phyloP scores from a whole-genome alignment of 2,888 invertebrate genomes.

The Schizotus pectinicornis region DNA sequence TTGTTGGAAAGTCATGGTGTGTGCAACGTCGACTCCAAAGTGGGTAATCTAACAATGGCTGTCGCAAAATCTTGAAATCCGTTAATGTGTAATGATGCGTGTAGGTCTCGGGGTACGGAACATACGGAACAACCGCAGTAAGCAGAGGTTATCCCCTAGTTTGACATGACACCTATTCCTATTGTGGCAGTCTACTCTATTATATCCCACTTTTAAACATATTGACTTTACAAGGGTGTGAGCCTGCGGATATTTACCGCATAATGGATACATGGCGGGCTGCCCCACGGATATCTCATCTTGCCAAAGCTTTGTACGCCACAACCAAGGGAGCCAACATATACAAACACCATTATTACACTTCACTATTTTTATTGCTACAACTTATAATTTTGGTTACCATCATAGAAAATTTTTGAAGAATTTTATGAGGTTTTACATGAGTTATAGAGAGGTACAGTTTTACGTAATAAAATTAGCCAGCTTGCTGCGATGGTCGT shows the following conservation, averaged over 20 bases:
- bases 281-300: no score
- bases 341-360: no score
- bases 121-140: slow-evolving; percentile 33
- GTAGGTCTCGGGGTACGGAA: slow-evolving; percentile 33
- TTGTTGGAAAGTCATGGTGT: neutral
- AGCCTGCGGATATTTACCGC: slow-evolving; percentile 42
- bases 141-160: slow-evolving; percentile 41
- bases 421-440: no score
- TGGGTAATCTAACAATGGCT: slow-evolving; percentile 7
- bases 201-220: slow-evolving; percentile 57
- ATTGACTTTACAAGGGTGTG: slow-evolving; percentile 56
- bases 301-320: neutral
- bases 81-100: slow-evolving; percentile 53
- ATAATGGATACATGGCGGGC: slow-evolving; percentile 26
- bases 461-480: no score
- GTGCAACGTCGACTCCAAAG: neutral
- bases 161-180: slow-evolving; percentile 57
- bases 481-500: neutral
- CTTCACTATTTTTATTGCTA: no score
- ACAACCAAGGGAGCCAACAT: neutral
- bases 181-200: slow-evolving; percentile 57
- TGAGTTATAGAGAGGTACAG: no score
- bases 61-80: slow-evolving; percentile 34
- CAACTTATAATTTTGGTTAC: no score
- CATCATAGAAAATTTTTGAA: no score